phyloP scores from a whole-genome alignment of 2,797 vertebrate genomes.

The Thunnus albacares region DNA sequence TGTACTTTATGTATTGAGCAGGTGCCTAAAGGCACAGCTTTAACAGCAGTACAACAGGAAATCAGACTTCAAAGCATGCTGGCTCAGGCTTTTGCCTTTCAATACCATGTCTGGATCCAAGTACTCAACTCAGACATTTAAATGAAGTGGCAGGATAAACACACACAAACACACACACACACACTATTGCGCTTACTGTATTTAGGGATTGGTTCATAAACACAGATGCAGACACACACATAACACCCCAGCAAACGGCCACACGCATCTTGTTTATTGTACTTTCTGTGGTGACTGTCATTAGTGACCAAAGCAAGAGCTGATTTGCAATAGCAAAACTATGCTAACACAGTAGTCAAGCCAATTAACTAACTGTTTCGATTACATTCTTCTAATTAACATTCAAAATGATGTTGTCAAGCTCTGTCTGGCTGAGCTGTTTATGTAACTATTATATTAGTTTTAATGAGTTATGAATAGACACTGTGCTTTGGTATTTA shows the following conservation, averaged over 20 bases:
- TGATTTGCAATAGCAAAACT: constrained; percentile 19
- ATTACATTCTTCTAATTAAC: constrained; percentile 64
- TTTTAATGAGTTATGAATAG: constrained; percentile 67
- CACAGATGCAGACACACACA: background rate
- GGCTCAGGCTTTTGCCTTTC: constrained; percentile 31
- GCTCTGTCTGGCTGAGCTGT: constrained; percentile 50
- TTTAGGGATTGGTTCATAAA: constrained; percentile 19
- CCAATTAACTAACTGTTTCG: constrained; percentile 64
- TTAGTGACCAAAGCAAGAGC: constrained; percentile 43
- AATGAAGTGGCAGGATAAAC: constrained; percentile 42
- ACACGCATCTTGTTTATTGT: constrained; percentile 23
- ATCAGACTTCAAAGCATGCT: constrained; percentile 59
- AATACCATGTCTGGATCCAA: constrained; percentile 47
- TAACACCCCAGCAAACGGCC: background rate
- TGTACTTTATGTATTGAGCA: constrained; percentile 35
- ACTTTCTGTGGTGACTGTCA: constrained; percentile 15
- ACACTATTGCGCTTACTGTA: constrained; percentile 17
- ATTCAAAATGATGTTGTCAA: constrained; percentile 61
- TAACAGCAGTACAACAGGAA: constrained; percentile 54
- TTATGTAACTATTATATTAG: constrained; percentile 51
- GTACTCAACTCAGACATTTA: constrained; percentile 48
- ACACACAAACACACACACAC: background rate
- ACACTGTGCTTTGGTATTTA: constrained; percentile 39
- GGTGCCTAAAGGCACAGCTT: constrained; percentile 40
- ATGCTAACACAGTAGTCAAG: constrained; percentile 40